Base-by-base conservation (phyloP, 1,140 invertebrate genomes). In the Neodiprion fabricii region DNA sequence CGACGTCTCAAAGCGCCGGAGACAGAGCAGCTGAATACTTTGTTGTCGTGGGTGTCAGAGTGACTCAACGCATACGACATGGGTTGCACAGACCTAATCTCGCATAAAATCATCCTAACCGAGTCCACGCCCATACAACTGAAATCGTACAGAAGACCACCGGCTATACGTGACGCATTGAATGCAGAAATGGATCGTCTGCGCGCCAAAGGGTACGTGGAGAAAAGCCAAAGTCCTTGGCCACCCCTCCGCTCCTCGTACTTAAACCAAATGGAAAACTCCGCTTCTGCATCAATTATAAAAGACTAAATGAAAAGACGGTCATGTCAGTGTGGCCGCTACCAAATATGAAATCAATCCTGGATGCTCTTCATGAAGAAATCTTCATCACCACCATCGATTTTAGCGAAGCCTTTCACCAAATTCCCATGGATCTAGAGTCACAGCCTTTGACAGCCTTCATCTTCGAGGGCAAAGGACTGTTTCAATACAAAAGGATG, bases 281-380 rank as follows among this genome's bases (percentile, higher is more conserved):
- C 7, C 49, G 89, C 12, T 87, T 89, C 70, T 90, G 89, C 77
- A 78, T 90, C 0, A 89, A 90, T 77, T 89, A 84, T 75, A 66
- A 86, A 21, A 48, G 72, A 47, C 71, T 90, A 8, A 90, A 90
- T 77, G 40, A 40, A 0, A 76, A 85, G 1, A 90, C 85, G 0
- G 77, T 75, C 7, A 73, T 71, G 28, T 75, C 77, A 8, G 77
- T 75, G 1, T 78, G 78, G 14, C 79, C 79, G 14, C 48, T 80
- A 49, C 76, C 76, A 1, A 48, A 70, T 9, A 70, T 71, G 68
- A 17, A 71, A 8, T 17, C 53, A 12, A 74, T 74, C 17, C 1
- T 74, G 7, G 40, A 66, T 14, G 53, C 67, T 14, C 21, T 74
- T 3, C 50, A 65, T 23, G 23, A 65, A 17, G 48, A 17, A 40